Evolutionary conservation across 2,888 invertebrate genomes (phyloP), one percentile per base, ranked within the genome.

Genomic region (Cheilosia vulpina): DNA sequence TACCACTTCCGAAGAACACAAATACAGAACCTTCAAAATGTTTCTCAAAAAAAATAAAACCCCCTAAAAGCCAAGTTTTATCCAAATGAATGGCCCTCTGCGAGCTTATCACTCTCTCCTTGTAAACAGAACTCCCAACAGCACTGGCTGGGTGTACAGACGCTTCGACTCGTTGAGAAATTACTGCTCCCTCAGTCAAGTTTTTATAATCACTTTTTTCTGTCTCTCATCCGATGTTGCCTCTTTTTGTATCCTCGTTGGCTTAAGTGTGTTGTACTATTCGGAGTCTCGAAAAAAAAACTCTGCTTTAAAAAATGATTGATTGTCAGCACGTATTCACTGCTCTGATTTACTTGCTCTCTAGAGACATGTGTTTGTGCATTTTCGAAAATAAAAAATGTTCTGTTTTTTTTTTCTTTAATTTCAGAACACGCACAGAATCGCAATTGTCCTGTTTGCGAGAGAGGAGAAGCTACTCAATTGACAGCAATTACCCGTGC

Each of bases 91-190:
- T 84, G 71, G 65, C 45, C 31, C 75, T 69, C 47, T 60, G 17
- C 79, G 47, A 71, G 45, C 75, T 65, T 69, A 75, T 80, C 76
- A 84, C 79, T 84, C 79, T 66, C 65, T 53, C n/a, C 65, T 77
- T 34, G 82, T 31, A 66, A 77, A 41, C 58, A 60, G 45, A 17
- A n/a, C 31, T 45, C 68, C 52, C 38, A 31, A 57, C 11, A 34
- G 31, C 17, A 53, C 27, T 60, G 45, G 11, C 55, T 66, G 27
- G 50, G 27, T n/a, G 13, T 47, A 57, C 45, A 79, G 47, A 79
- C 24, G 79, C 53, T 57, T 75, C 63, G 50, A 6, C 63, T 69
- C 58, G 79, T 69, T 79, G 75, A 75, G 68, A 79, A 79, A 78
- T 68, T 63, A 79, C 58, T 73, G 21, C 68, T 24, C 15, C 60